These are phyloP conservation scores for Melieria picta DNA, from an alignment of 2,888 invertebrate species.

Conservation along the genomic window DNA sequence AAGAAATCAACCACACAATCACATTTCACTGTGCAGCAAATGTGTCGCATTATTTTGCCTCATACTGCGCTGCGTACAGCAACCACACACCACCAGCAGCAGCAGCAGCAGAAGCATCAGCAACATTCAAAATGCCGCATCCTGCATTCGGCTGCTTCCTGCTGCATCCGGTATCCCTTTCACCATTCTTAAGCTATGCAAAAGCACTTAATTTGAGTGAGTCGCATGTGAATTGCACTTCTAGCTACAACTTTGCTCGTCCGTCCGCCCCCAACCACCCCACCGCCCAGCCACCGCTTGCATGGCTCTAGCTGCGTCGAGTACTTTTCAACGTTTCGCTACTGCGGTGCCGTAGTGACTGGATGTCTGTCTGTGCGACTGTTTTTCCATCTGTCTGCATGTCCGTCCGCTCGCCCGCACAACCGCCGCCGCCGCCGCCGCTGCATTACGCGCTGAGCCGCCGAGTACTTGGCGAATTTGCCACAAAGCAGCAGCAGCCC, in stretches of 20 bases:
- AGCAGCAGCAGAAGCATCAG: slow-evolving; percentile 20
- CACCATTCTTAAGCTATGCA: slow-evolving; percentile 45
- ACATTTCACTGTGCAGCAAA: not conserved
- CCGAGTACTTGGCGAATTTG: slow-evolving; percentile 6
- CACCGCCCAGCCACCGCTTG: no score
- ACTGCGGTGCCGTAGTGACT: no score
- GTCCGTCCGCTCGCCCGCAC: no score
- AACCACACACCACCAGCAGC: slow-evolving; percentile 6
- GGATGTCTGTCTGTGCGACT: no score
- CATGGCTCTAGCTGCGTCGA: no score
- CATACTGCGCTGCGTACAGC: not conserved
- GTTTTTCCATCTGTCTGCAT: no score
- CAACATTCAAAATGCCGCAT: slow-evolving; percentile 11
- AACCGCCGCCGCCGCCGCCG: no score
- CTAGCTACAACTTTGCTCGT: slow-evolving; percentile 34
- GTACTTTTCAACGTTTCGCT: no score
- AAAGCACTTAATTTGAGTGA: slow-evolving; percentile 51
- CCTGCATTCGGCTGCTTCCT: slow-evolving; percentile 22
- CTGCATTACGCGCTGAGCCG: no score
- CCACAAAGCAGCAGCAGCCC: slow-evolving; percentile 21
- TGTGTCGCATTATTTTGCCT: slow-evolving; percentile 9
- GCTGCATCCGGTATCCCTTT: slow-evolving; percentile 45
- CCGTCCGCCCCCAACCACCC: not conserved
- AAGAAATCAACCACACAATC: not conserved
- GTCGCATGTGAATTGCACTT: slow-evolving; percentile 44